Base-by-base conservation (phyloP, 2,113 vertebrate genomes). In the Raja brachyura region DNA sequence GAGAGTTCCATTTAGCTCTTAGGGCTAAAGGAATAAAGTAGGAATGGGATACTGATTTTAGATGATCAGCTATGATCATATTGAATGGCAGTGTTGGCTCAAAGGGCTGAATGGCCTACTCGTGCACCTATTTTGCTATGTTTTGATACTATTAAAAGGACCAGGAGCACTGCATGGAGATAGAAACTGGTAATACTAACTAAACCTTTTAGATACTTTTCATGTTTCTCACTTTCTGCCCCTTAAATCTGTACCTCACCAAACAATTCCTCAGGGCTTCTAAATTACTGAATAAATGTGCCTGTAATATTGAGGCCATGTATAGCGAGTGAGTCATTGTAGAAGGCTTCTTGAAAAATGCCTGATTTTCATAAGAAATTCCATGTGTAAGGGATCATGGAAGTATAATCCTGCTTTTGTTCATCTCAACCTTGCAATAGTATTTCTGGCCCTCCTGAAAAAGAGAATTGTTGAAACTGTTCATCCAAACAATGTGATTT, bases 211-310 rank as follows among this genome's bases (percentile, higher is more conserved):
- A 9, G 0, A 94, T 0, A 1, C 0, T 93, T 94, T 8, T 92
- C 93, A 86, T 90, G 93, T n/a, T 33, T 94, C 93, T 59, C 31
- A 48, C 28, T 83, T 59, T 85, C 81, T 28, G 54, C 25, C 25
- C 79, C 22, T 59, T 10, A 73, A 20, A 48, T 48, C 18, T 20
- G 18, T 20, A 73, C 5, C 54, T 10, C 25, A 2, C 20, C 22
- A 59, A 25, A 0, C 25, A 14, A 14, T 28, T 59, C 20, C 25
- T 83, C 54, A 9, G 18, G 7, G 63, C 63, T 66, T 48, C 33
- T 48, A 14, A 78, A 78, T 39, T 20, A 20, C 48, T 8, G 11
- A 22, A 83, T 48, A 83, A 22, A 25, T 83, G 73, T 22, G 63
- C 63, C 13, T 66, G 63, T 66, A 8, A 66, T 66, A 14, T 66